Evolutionary conservation across 2,113 vertebrate species (phyloP).

Genomic region (Marcusenius ussheri): DNA sequence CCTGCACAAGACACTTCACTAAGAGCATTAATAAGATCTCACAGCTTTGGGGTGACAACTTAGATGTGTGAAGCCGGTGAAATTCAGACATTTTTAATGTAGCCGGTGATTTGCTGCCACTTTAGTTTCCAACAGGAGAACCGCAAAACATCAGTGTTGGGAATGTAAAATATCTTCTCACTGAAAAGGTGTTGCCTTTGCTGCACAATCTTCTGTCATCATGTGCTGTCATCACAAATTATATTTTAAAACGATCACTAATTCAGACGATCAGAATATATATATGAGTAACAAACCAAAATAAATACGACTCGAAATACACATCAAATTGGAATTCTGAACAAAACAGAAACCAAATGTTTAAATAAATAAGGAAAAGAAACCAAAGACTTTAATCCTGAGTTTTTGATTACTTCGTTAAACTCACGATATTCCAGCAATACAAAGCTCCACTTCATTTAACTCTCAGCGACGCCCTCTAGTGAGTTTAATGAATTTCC

Average conservation of each 20-base stretch:
- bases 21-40: not conserved
- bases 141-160: not conserved
- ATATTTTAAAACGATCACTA: not conserved
- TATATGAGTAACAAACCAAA: not conserved
- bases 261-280: not conserved
- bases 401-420: not conserved
- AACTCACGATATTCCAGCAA: not conserved
- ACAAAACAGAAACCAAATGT: not conserved
- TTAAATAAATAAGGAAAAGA: not conserved
- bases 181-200: not conserved
- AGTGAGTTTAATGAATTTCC: conserved; percentile 6
- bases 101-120: not conserved
- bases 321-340: not conserved
- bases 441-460: not conserved
- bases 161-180: not conserved
- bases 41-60: not conserved
- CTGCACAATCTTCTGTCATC: not conserved
- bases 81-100: not conserved
- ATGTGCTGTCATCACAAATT: not conserved
- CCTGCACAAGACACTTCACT: not conserved
- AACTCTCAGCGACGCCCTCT: not conserved
- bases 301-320: not conserved
- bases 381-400: not conserved
- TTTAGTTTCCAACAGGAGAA: not conserved
- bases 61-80: not conserved